Evolutionary conservation across 2,113 vertebrate species (phyloP).

Genomic region (Eonycteris spelaea): DNA sequence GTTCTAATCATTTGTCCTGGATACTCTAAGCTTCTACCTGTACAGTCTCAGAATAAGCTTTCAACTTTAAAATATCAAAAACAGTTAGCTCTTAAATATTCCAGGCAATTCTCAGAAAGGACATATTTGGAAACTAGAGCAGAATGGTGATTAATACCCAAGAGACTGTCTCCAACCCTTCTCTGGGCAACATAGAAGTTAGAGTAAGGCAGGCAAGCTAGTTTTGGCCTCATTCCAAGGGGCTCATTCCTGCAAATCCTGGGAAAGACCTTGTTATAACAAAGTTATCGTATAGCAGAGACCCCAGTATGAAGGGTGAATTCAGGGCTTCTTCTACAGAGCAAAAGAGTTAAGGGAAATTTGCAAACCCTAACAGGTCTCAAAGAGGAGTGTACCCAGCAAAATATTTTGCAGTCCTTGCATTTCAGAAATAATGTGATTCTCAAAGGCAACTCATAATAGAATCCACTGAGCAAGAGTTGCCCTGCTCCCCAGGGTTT

Average conservation of each 20-base stretch:
- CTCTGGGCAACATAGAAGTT: background rate
- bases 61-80: background rate
- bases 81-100: background rate
- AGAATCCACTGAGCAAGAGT: conserved; percentile 32
- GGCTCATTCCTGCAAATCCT: background rate
- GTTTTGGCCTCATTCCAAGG: background rate
- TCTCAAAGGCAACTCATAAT: conserved; percentile 57
- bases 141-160: background rate
- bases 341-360: background rate
- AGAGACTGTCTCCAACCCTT: background rate
- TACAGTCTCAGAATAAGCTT: background rate
- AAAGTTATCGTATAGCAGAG: background rate
- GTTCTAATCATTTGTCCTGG: background rate
- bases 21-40: background rate
- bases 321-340: background rate
- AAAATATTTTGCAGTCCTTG: conserved; percentile 61
- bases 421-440: conserved; percentile 59
- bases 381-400: conserved; percentile 18
- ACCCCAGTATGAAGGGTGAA: background rate
- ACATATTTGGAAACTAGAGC: conserved; percentile 24
- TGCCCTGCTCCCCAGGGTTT: conserved; percentile 37
- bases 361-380: background rate
- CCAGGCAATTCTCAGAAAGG: background rate
- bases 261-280: background rate
- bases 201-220: background rate